Conservation (phyloP, 1,140 invertebrate species). For the Trichomalopsis sarcophagae region DNA sequence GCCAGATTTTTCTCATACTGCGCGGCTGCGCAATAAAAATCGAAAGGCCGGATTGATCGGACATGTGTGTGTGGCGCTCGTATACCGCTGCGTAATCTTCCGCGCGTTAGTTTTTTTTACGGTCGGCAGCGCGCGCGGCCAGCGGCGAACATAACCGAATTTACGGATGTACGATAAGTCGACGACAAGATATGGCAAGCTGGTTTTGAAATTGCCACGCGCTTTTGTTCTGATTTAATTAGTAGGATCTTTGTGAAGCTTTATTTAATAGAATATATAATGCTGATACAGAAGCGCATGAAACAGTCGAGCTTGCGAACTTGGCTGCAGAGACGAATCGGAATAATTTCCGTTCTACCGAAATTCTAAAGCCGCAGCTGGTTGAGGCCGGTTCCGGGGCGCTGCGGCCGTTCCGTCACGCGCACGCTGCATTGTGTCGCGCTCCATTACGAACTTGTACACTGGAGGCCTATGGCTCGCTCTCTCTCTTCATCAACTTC, state of each 20-base stretch:
- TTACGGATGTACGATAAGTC: conserved; percentile 17
- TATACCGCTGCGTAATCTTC: conserved; percentile 8
- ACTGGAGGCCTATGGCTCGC: neutral
- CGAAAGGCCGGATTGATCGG: neutral
- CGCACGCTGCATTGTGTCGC: neutral
- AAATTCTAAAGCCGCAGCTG: too few relatives aligned
- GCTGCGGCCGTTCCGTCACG: neutral
- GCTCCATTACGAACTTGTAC: neutral
- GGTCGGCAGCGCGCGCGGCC: neutral
- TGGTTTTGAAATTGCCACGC: conserved; percentile 12
- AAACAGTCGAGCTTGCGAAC: neutral
- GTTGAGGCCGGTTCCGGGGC: neutral
- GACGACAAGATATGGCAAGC: neutral
- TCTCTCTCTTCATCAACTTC: neutral
- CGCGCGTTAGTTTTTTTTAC: conserved; percentile 11
- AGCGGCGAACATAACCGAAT: neutral
- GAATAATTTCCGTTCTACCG: neutral
- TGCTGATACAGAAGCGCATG: neutral
- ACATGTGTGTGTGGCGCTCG: neutral
- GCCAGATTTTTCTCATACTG: neutral
- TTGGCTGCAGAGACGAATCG: neutral
- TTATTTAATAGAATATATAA: too few relatives aligned
- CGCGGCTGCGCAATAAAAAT: neutral
- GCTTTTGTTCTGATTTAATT: neutral
- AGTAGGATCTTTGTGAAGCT: too few relatives aligned